Evolutionary conservation across 2,888 invertebrate species (phyloP), one percentile per base, ranked within the genome.

Genomic region (Brachyptera risi): DNA sequence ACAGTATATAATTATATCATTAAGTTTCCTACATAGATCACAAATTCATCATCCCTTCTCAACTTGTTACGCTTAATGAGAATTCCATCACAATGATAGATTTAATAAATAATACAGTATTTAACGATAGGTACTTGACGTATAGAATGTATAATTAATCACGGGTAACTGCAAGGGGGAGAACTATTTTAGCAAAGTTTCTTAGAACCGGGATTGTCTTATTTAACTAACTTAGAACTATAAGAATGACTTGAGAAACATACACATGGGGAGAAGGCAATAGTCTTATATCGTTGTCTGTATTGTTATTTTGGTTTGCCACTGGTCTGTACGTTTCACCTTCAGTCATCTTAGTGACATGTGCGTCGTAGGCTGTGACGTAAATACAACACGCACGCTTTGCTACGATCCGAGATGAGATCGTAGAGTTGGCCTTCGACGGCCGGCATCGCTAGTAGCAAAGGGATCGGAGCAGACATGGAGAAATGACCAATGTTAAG

Each of bases 331-430:
- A 23, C 51, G 24, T 56, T 17, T 49, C 49, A 17, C 26, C 40
- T 27, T 51, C 17, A 19, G n/a, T 40, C 19, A 50, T 50, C 49
- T 27, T 17, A 57, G 26, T 26, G 42, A 42, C 44, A 40, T 13
- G 17, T 35, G n/a, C 71, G 71, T 31, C 71, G 70, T 58, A 85
- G 80, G 78, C 85, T 85, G 78, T 81, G 82, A 73, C 83, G 80
- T 73, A 86, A 79, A 76, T 83, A 85, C 42, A 62, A 26, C 44
- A 66, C 85, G 77, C 86, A 86, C 72, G 85, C 86, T 77, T 84
- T 85, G 72, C 80, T 75, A 65, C 80, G 76, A 68, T 77, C 75
- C 67, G 77, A 73, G 69, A 80, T 80, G 70, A 80, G 79, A 69
- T 81, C 82, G 72, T 81, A 79, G 67, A 84, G 79, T 58, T 82